phyloP scores from a whole-genome alignment of 1,140 invertebrate genomes.

The Aporrectodea caliginosa region DNA sequence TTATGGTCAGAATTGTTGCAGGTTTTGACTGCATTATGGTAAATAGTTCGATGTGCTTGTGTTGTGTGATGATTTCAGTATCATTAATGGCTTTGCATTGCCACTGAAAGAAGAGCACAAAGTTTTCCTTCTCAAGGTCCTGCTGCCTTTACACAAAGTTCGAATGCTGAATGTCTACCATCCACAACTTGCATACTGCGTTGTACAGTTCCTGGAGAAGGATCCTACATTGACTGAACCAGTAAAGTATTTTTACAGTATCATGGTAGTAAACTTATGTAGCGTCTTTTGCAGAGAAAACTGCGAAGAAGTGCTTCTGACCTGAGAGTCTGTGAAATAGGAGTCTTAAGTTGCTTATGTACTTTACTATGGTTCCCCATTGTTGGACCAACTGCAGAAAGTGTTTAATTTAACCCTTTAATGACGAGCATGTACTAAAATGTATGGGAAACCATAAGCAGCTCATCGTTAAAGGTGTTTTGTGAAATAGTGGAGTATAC shows the following conservation, averaged over 20 bases:
- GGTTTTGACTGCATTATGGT: neutral
- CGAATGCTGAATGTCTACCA: slow-evolving; percentile 18
- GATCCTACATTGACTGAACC: slow-evolving; percentile 55
- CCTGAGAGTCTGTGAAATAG: too few species aligned
- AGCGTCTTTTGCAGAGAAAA: too few species aligned
- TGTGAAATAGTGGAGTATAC: too few species aligned
- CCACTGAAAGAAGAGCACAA: slow-evolving; percentile 56
- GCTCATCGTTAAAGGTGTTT: too few species aligned
- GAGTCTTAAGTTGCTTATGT: too few species aligned
- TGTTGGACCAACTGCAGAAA: too few species aligned
- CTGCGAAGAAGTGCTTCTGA: too few species aligned
- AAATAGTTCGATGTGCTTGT: slow-evolving; percentile 22
- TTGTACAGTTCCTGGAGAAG: slow-evolving; percentile 60
- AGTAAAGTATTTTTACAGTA: slow-evolving; percentile 48
- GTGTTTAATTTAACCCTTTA: too few species aligned
- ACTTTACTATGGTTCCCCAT: too few species aligned
- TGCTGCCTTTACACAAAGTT: slow-evolving; percentile 53
- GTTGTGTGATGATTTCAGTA: slow-evolving; percentile 55
- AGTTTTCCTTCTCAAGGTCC: slow-evolving; percentile 52
- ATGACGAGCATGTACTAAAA: too few species aligned
- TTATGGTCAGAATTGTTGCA: neutral
- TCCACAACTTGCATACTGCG: slow-evolving; percentile 63
- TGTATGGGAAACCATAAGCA: too few species aligned
- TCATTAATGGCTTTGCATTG: slow-evolving; percentile 61
- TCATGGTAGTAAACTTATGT: too few species aligned